A percentile compares a stretch with the other conserved stretches of the same genome.
These are phyloP conservation scores for Gila robusta DNA, from an alignment of 2,797 vertebrate species.

Conservation along the genomic window DNA sequence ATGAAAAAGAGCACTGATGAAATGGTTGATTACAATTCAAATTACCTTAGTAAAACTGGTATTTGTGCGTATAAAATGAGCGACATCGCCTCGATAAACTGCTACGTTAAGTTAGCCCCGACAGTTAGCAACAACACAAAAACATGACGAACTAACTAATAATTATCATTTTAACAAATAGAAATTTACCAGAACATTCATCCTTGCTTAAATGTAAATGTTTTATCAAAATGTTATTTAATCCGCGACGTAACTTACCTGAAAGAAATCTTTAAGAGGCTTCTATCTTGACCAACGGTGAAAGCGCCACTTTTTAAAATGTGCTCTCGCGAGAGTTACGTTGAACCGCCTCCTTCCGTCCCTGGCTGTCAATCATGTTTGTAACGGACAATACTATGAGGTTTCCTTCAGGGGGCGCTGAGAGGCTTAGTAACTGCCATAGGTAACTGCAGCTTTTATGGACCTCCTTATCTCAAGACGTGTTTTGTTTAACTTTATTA, in stretches of 20 bases:
- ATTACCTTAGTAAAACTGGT: background rate
- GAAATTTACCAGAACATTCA: background rate
- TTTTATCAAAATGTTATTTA: background rate
- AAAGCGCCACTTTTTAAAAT: constrained; percentile 79
- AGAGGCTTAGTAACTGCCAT: background rate
- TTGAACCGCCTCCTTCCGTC: background rate
- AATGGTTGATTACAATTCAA: background rate
- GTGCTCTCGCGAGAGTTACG: constrained; percentile 65
- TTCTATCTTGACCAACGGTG: background rate
- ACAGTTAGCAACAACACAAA: background rate
- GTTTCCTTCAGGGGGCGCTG: background rate
- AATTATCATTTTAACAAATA: background rate
- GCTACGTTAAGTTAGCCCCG: background rate
- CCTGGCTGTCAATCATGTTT: background rate
- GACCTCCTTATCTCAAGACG: background rate
- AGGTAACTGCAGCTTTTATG: background rate
- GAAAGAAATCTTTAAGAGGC: background rate
- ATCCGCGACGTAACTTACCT: background rate
- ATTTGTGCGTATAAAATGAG: background rate
- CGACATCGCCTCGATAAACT: background rate
- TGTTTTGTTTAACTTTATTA: background rate
- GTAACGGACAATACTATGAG: background rate
- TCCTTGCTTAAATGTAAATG: background rate
- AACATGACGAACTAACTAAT: background rate
- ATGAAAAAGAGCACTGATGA: background rate